Conservation (phyloP, 2,113 vertebrate species). For the Cricetomys ansorgei region DNA sequence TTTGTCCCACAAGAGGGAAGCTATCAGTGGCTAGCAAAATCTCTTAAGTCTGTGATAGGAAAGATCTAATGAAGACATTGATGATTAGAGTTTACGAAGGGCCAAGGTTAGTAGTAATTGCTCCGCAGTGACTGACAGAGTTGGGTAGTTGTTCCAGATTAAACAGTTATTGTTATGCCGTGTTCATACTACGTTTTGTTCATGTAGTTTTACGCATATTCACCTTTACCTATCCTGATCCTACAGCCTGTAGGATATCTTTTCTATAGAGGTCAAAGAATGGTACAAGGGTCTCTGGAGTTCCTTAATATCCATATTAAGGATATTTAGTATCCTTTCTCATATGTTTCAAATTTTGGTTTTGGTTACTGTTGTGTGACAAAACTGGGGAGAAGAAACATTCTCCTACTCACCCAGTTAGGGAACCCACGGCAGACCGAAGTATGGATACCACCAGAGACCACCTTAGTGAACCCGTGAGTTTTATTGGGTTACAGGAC, state of each 20-base stretch:
- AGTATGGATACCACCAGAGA: too few relatives aligned
- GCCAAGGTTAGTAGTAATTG: not conserved
- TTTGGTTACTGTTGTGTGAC: not conserved
- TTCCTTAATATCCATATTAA: not conserved
- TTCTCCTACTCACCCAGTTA: too few relatives aligned
- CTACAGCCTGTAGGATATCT: not conserved
- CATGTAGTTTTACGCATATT: not conserved
- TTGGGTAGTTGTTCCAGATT: not conserved
- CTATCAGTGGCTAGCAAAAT: not conserved
- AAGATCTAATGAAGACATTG: not conserved
- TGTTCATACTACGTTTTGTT: not conserved
- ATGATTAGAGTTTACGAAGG: not conserved
- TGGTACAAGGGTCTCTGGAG: not conserved
- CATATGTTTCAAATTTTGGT: too few relatives aligned
- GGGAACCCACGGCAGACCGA: too few relatives aligned
- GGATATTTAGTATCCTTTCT: not conserved
- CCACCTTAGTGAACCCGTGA: too few relatives aligned
- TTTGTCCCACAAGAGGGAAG: not conserved
- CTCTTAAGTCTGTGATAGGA: not conserved
- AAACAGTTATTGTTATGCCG: not conserved
- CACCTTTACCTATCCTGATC: conserved; percentile 5
- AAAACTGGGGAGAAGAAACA: not conserved
- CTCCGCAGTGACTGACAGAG: not conserved
- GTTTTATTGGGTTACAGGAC: too few relatives aligned
- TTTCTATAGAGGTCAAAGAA: not conserved